phyloP scores from a whole-genome alignment of 2,888 invertebrate species.

The Lepeophtheirus nordmannii region DNA sequence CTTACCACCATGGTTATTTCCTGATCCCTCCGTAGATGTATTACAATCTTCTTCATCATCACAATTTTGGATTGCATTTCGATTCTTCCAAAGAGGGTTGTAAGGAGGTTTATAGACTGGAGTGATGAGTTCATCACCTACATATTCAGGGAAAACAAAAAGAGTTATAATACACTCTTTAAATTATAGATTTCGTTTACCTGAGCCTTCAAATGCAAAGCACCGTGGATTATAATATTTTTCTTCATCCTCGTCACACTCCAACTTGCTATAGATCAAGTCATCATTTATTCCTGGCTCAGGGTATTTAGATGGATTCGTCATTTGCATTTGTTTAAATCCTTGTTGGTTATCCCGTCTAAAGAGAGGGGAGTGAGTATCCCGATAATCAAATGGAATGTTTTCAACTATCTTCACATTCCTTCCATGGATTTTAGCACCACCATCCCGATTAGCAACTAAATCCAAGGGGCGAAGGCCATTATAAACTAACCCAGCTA shows the following conservation, averaged over 20 bases:
- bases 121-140: conserved; percentile 67
- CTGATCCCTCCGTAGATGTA: conserved; percentile 48
- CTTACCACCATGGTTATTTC: conserved; percentile 40
- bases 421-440: conserved; percentile 53
- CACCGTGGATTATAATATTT: conserved; percentile 18
- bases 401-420: conserved; percentile 48
- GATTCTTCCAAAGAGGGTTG: conserved; percentile 38
- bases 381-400: conserved; percentile 29
- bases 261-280: conserved; percentile 14
- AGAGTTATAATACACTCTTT: not conserved
- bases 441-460: conserved; percentile 58
- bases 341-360: conserved; percentile 12
- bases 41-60: conserved; percentile 63
- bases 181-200: not conserved
- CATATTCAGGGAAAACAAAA: conserved; percentile 9
- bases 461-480: conserved; percentile 66
- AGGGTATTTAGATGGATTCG: conserved; percentile 13
- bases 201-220: conserved; percentile 18
- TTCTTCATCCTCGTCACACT: conserved; percentile 9
- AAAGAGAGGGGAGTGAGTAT: conserved; percentile 25
- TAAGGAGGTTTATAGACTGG: conserved; percentile 76
- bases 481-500: conserved; percentile 77
- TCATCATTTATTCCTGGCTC: conserved; percentile 20
- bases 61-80: conserved; percentile 38
- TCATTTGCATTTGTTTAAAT: conserved; percentile 14